Conservation (phyloP, 2,797 vertebrate species). For the Pseudocheirus occidentalis region DNA sequence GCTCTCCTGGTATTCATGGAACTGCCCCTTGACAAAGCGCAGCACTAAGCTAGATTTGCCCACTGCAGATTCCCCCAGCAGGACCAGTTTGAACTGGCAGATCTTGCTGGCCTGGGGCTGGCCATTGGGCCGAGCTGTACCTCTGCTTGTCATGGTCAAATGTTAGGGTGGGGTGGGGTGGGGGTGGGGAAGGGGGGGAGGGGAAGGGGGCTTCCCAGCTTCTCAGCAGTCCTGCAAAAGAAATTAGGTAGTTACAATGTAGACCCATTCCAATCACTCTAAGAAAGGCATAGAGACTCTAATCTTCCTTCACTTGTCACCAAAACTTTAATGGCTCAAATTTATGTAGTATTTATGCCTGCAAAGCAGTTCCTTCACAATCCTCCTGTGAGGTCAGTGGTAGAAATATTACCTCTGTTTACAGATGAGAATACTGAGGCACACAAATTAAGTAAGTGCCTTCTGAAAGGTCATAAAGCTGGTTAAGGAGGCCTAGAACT, state of each 20-base stretch:
- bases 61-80: conserved; percentile 88
- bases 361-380: background rate
- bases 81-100: conserved; percentile 88
- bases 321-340: background rate
- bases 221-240: conserved; percentile 69
- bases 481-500: background rate
- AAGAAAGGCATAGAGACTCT: conserved; percentile 45
- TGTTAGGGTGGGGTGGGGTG: conserved; percentile 71
- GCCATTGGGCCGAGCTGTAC: conserved; percentile 87
- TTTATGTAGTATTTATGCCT: background rate
- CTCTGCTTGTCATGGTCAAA: conserved; percentile 86
- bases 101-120: conserved; percentile 88
- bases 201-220: conserved; percentile 61
- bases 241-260: conserved; percentile 46
- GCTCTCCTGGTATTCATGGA: conserved; percentile 89
- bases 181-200: conserved; percentile 68
- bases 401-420: background rate
- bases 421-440: background rate
- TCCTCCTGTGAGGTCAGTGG: background rate
- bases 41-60: conserved; percentile 89
- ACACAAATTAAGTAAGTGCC: background rate
- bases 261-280: conserved; percentile 51
- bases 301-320: conserved; percentile 12
- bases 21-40: conserved; percentile 89
- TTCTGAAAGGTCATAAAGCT: background rate